Evolutionary conservation across 2,888 invertebrate species (phyloP).

Genomic region (Euphydryas editha): DNA sequence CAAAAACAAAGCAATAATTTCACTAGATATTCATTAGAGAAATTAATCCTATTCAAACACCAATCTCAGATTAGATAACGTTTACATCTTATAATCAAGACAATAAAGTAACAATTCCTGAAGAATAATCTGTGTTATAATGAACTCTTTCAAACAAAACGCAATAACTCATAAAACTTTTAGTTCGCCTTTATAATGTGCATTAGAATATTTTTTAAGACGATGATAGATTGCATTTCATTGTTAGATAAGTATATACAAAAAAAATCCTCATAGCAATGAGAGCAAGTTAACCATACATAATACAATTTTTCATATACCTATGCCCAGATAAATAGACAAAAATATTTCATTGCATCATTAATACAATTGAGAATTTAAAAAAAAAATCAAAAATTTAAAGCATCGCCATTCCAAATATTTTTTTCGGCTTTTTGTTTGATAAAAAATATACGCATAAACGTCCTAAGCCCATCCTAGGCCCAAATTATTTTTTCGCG

Average conservation of each 20-base stretch:
- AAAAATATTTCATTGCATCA: background rate
- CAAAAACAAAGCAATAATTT: background rate
- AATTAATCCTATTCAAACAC: background rate
- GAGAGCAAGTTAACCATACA: background rate
- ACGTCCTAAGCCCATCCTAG: no score
- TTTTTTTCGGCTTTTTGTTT: no score
- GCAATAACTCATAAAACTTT: slow-evolving; percentile 26
- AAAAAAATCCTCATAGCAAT: slow-evolving; percentile 2
- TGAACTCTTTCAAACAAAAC: slow-evolving; percentile 11
- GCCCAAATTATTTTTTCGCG: no score
- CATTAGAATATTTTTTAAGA: slow-evolving; percentile 18
- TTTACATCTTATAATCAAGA: background rate
- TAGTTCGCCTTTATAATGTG: slow-evolving; percentile 26
- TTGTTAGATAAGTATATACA: slow-evolving; percentile 6
- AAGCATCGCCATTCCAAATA: no score
- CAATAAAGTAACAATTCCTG: slow-evolving; percentile 1
- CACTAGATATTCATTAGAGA: background rate
- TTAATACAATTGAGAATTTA: background rate
- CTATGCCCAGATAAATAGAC: background rate
- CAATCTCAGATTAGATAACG: background rate
- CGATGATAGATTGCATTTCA: slow-evolving; percentile 7
- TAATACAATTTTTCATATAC: background rate
- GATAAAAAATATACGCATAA: no score
- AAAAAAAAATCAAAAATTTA: background rate
- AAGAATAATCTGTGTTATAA: background rate